Evolutionary conservation across 2,797 vertebrate species (phyloP).

Genomic region (Enteromius fasciolatus): DNA sequence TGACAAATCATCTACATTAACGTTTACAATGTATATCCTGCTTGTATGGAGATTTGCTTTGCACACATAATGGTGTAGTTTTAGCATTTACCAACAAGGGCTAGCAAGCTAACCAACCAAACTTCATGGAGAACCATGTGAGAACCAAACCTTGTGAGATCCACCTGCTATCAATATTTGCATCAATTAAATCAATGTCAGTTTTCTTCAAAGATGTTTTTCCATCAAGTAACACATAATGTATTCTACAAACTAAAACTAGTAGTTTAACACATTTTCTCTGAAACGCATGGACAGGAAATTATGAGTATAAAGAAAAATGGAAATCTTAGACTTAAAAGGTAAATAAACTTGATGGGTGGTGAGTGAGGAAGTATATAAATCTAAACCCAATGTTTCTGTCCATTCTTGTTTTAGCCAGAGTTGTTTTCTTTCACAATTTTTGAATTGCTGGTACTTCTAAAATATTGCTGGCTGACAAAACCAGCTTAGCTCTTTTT

Average conservation of each 20-base stretch:
- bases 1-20: neutral
- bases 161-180: neutral
- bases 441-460: slow-evolving; percentile 49
- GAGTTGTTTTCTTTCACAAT: slow-evolving; percentile 60
- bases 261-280: neutral
- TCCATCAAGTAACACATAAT: neutral
- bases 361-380: slow-evolving; percentile 9
- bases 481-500: slow-evolving; percentile 52
- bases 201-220: neutral
- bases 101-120: neutral
- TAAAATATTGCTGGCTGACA: slow-evolving; percentile 58
- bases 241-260: neutral
- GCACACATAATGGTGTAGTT: slow-evolving; percentile 7
- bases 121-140: neutral
- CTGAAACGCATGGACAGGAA: neutral
- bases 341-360: neutral
- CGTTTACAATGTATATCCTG: neutral
- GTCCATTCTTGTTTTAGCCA: slow-evolving; percentile 42
- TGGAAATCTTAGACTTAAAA: neutral
- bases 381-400: slow-evolving; percentile 35
- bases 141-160: neutral
- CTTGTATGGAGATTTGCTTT: neutral
- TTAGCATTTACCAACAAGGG: neutral
- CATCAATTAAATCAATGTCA: neutral
- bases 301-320: neutral